phyloP scores from a whole-genome alignment of 2,888 invertebrate species.

The Cerastis leucographa region DNA sequence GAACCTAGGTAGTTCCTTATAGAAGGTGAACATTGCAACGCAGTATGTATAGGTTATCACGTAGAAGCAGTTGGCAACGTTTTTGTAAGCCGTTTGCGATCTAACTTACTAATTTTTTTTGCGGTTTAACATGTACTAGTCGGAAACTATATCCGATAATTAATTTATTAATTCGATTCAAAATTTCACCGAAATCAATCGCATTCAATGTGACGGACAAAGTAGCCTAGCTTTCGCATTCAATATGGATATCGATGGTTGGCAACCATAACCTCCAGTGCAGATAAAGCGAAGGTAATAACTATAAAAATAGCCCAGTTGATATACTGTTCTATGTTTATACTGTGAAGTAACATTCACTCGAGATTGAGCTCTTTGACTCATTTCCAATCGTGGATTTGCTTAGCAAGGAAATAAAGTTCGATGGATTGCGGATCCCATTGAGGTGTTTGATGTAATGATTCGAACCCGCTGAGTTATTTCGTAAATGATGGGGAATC shows the following conservation, averaged over 20 bases:
- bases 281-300: neutral
- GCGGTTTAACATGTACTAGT: too few species aligned
- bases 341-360: constrained; percentile 22
- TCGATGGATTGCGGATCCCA: constrained; percentile 29
- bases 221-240: neutral
- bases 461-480: constrained; percentile 28
- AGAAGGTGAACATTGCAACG: neutral
- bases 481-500: constrained; percentile 17
- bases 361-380: constrained; percentile 52
- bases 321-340: constrained; percentile 8
- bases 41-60: neutral
- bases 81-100: neutral
- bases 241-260: neutral
- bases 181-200: neutral
- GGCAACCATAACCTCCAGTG: neutral
- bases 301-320: neutral
- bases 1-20: neutral
- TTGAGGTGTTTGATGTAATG: constrained; percentile 33
- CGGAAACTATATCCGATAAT: neutral
- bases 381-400: constrained; percentile 50
- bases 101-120: neutral
- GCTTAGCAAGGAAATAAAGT: constrained; percentile 54
- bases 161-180: neutral
- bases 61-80: neutral
- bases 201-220: neutral